Evolutionary conservation across 2,113 vertebrate species (phyloP).

Genomic region (Pipa parva): DNA sequence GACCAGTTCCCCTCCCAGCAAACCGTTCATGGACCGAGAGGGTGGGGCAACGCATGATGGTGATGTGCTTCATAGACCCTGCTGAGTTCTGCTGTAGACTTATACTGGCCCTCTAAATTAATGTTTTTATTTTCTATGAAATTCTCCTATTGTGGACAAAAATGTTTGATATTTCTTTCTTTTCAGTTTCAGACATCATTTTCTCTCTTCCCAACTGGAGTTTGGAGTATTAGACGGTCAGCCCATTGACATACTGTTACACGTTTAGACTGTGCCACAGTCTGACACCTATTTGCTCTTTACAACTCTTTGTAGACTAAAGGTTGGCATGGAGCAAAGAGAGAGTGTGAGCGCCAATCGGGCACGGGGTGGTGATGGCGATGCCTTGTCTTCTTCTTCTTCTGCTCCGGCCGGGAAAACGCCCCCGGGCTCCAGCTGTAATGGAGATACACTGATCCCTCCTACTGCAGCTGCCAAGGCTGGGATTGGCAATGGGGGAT

Average conservation of each 20-base stretch:
- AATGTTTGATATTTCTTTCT: conserved; percentile 29
- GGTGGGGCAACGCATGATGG: no score
- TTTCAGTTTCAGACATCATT: conserved; percentile 60
- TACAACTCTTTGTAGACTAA: conserved; percentile 51
- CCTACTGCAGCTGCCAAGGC: conserved; percentile 61
- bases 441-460: conserved; percentile 59
- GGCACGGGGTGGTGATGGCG: conserved; percentile 79
- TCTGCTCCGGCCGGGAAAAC: conserved; percentile 41
- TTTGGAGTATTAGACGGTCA: conserved; percentile 48
- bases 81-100: no score
- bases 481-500: conserved; percentile 66
- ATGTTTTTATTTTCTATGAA: not conserved
- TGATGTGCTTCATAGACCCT: no score
- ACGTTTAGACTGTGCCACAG: conserved; percentile 34
- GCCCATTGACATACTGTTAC: conserved; percentile 43
- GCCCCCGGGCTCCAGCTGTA: conserved; percentile 32
- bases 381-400: conserved; percentile 63
- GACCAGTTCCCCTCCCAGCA: no score
- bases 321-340: conserved; percentile 87
- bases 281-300: not conserved
- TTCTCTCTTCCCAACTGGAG: conserved; percentile 55
- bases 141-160: rapidly evolving
- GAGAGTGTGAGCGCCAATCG: conserved; percentile 77
- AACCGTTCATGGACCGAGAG: not conserved
- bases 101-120: no score